Evolutionary conservation across 2,113 vertebrate genomes (phyloP), one percentile per base, ranked within the genome.

Genomic region (Labeo rohita): DNA sequence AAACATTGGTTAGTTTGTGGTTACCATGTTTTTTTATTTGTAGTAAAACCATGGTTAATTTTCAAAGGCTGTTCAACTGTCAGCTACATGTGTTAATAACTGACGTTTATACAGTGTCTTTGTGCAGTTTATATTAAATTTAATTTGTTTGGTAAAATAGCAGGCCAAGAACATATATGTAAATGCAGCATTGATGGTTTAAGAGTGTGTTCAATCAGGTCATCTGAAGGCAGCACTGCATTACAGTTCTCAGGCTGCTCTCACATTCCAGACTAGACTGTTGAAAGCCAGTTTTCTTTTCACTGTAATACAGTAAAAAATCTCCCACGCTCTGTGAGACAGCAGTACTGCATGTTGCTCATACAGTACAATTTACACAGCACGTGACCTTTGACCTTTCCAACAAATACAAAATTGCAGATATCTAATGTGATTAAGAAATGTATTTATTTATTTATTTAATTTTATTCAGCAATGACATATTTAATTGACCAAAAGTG

Each of bases 191-290:
- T 73, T 28, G 28, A 28, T 28, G 28, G 28, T 28, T 28, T 28
- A 28, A 28, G 28, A 2, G 28, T 28, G 28, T 28, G 1, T 73
- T 73, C 70, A 73, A 45, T 47, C 43, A 74, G 21, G 21, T 47
- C 4, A 39, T 43, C 18, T 23, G 21, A 49, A 49, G 12, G 21
- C 72, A n/a, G 39, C 70, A 47, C 43, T n/a, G 4, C 39, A 59
- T 34, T 74, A 50, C 54, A 86, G 63, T 92, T 92, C 91, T 92
- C 92, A 92, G 77, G 49, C 79, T 88, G 86, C 2, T 89, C 84
- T 76, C 63, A 94, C 89, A 93, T 94, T 93, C 92, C 93, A 90
- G 72, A 87, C 83, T 36, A 4, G 52, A 68, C 50, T 45, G 59
- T 47, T 63, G 10, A 23, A 47, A 43, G 77, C 2, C 18, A 4